Percentiles rank a stretch among this genome's conserved stretches.
Evolutionary conservation across 2,888 invertebrate genomes (phyloP).

Genomic region (Himalopsyche kuldschensis): DNA sequence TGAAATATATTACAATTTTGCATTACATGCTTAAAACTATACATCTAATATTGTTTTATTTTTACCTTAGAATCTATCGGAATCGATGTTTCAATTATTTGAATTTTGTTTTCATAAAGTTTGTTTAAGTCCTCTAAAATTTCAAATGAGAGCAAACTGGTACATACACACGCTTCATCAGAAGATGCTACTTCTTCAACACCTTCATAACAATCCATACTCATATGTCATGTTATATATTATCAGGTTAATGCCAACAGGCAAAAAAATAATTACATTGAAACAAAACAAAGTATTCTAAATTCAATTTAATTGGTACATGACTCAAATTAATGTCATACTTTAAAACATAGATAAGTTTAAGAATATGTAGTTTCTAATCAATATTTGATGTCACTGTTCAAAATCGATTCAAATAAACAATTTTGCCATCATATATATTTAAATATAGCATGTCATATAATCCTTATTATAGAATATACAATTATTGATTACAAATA

Average conservation of each 20-base stretch:
- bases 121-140: background rate
- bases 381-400: too few relatives aligned
- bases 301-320: background rate
- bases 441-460: too few relatives aligned
- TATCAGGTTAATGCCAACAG: background rate
- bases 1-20: too few relatives aligned
- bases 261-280: background rate
- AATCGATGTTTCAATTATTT: background rate
- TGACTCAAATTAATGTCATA: too few relatives aligned
- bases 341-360: too few relatives aligned
- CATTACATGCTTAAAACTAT: too few relatives aligned
- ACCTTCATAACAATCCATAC: background rate
- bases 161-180: background rate
- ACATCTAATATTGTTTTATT: too few relatives aligned
- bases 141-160: background rate
- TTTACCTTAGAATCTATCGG: background rate
- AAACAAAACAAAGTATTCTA: background rate
- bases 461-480: too few relatives aligned
- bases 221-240: background rate
- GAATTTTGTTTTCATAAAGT: background rate
- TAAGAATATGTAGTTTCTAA: too few relatives aligned
- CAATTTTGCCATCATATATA: too few relatives aligned
- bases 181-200: background rate
- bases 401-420: too few relatives aligned
- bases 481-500: too few relatives aligned